Percentiles rank a stretch among this genome's conserved stretches.
phyloP scores from a whole-genome alignment of 1,140 invertebrate species.

The Drosophila sechellia region DNA sequence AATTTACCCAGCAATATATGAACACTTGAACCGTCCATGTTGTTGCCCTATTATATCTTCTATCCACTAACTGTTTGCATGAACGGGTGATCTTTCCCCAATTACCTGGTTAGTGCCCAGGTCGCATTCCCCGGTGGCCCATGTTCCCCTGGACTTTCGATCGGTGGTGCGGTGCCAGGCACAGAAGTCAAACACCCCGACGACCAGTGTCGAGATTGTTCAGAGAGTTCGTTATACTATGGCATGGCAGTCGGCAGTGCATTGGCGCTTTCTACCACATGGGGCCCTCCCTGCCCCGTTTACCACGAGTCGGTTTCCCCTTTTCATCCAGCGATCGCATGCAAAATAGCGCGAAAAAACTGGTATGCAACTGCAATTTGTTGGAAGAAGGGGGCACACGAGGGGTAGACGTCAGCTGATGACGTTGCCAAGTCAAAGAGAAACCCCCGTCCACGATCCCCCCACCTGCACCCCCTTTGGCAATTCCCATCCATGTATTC shows the following conservation, averaged over 20 bases:
- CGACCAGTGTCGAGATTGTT: constrained; percentile 32
- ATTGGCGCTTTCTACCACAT: constrained; percentile 63
- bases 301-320: constrained; percentile 4
- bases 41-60: background rate
- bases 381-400: background rate
- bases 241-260: constrained; percentile 29
- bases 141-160: constrained; percentile 9
- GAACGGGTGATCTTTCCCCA: constrained; percentile 17
- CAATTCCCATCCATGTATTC: constrained; percentile 51
- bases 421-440: constrained; percentile 57
- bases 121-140: constrained; percentile 3
- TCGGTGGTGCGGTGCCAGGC: constrained; percentile 38
- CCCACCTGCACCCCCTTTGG: constrained; percentile 16
- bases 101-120: constrained; percentile 31
- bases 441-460: constrained; percentile 15
- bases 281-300: constrained; percentile 3
- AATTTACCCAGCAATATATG: background rate
- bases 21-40: background rate
- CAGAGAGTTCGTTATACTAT: constrained; percentile 61
- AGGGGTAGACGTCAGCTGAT: constrained; percentile 38
- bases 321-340: constrained; percentile 37
- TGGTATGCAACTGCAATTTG: constrained; percentile 65
- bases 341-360: constrained; percentile 74
- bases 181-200: constrained; percentile 60
- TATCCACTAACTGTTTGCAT: constrained; percentile 4